These are phyloP conservation scores for Euglossa dilemma DNA, from an alignment of 1,140 invertebrate genomes.

Conservation along the genomic window DNA sequence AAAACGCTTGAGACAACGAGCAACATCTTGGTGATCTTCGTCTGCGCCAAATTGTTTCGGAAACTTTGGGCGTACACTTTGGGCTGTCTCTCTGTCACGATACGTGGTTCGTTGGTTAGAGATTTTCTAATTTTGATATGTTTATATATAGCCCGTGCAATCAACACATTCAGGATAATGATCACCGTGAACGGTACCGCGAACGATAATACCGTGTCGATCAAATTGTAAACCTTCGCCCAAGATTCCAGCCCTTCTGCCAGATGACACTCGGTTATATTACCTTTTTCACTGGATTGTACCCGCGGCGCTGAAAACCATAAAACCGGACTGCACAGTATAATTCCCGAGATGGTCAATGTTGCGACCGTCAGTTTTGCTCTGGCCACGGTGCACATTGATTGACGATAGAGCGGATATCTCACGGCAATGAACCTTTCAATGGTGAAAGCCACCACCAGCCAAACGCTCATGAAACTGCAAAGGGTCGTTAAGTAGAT, in stretches of 20 bases:
- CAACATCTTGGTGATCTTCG: conserved; percentile 91
- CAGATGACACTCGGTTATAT: conserved; percentile 80
- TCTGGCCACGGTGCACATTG: conserved; percentile 89
- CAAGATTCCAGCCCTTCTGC: conserved; percentile 78
- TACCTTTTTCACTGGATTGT: conserved; percentile 71
- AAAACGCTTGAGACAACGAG: conserved; percentile 91
- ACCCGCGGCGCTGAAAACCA: conserved; percentile 81
- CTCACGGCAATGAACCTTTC: conserved; percentile 93
- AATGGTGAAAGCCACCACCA: conserved; percentile 93
- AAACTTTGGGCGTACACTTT: conserved; percentile 70
- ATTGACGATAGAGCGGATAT: conserved; percentile 88
- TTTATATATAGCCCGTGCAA: conserved; percentile 85
- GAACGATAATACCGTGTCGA: conserved; percentile 88
- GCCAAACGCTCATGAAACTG: conserved; percentile 90
- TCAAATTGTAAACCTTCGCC: conserved; percentile 86
- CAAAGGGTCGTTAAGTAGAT: conserved; percentile 88
- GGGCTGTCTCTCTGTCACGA: conserved; percentile 58
- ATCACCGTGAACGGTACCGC: conserved; percentile 88
- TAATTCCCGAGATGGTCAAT: conserved; percentile 83
- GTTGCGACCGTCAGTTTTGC: conserved; percentile 86
- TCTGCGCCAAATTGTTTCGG: conserved; percentile 81
- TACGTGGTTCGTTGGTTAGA: conserved; percentile 81
- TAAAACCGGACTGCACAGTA: conserved; percentile 86
- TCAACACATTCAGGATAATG: conserved; percentile 87
- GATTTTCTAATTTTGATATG: conserved; percentile 83